Evolutionary conservation across 2,113 vertebrate genomes (phyloP).

Genomic region (Castor canadensis): DNA sequence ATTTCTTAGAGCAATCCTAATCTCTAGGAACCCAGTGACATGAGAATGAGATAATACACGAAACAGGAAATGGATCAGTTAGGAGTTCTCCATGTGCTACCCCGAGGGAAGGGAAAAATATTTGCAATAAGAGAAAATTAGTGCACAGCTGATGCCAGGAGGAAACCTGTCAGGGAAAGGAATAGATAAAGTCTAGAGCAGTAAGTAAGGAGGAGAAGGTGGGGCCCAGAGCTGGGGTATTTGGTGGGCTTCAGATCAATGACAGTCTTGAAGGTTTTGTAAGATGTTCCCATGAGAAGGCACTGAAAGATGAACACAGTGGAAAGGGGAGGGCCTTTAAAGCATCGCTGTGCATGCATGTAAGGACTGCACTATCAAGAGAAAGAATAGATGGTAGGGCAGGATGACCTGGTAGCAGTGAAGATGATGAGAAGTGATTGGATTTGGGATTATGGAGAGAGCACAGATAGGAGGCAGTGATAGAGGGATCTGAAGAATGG

Average conservation of each 20-base stretch:
- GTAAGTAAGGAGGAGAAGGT: background rate
- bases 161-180: background rate
- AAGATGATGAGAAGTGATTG: background rate
- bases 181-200: background rate
- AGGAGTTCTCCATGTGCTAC: background rate
- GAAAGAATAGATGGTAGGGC: background rate
- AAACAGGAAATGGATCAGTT: background rate
- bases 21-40: too few species aligned
- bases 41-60: background rate
- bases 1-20: too few species aligned
- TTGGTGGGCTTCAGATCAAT: background rate
- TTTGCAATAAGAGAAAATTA: background rate
- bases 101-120: too few species aligned
- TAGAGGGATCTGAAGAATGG: background rate
- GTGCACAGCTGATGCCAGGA: background rate
- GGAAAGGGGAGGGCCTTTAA: background rate
- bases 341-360: rapidly evolving
- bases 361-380: background rate
- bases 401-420: background rate
- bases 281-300: background rate
- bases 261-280: background rate
- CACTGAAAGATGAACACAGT: background rate
- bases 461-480: background rate
- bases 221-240: background rate
- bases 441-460: background rate